Evolutionary conservation across 1,140 invertebrate genomes (phyloP).

Genomic region (Drosophila subpulchrella): DNA sequence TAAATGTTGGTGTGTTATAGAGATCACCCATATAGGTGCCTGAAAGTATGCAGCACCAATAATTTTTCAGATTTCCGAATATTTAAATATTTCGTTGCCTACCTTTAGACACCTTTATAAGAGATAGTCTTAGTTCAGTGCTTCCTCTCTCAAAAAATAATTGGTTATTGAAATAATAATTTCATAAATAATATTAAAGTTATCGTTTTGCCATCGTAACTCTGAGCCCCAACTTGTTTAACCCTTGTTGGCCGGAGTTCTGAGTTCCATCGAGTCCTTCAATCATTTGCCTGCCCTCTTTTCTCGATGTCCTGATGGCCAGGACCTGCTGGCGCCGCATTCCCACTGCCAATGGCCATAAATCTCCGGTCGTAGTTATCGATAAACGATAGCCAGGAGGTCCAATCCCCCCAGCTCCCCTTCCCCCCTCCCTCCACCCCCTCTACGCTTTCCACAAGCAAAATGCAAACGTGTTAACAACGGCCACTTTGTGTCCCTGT

Average conservation of each 20-base stretch:
- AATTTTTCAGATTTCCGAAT: too few species aligned
- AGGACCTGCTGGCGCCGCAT: constrained; percentile 60
- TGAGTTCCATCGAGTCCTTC: constrained; percentile 19
- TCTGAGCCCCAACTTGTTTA: background rate
- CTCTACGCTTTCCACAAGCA: constrained; percentile 28
- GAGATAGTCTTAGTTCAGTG: too few species aligned
- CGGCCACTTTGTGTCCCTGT: constrained; percentile 59
- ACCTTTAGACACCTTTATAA: too few species aligned
- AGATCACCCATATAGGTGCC: too few species aligned
- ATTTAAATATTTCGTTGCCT: too few species aligned
- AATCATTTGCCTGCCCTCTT: constrained; percentile 27
- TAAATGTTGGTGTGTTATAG: too few species aligned
- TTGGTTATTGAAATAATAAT: too few species aligned
- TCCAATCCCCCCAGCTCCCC: constrained; percentile 4
- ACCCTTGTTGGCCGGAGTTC: background rate
- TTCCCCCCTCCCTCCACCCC: background rate
- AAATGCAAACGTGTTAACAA: constrained; percentile 82
- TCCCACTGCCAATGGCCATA: constrained; percentile 48
- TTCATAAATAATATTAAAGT: background rate
- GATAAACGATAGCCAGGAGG: constrained; percentile 70
- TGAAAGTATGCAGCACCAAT: too few species aligned
- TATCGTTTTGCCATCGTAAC: background rate
- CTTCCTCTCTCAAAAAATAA: too few species aligned
- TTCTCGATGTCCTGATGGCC: constrained; percentile 26
- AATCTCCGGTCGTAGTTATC: constrained; percentile 60